These are phyloP conservation scores for Rafetus swinhoei DNA, from an alignment of 2,113 vertebrate species.

Conservation along the genomic window DNA sequence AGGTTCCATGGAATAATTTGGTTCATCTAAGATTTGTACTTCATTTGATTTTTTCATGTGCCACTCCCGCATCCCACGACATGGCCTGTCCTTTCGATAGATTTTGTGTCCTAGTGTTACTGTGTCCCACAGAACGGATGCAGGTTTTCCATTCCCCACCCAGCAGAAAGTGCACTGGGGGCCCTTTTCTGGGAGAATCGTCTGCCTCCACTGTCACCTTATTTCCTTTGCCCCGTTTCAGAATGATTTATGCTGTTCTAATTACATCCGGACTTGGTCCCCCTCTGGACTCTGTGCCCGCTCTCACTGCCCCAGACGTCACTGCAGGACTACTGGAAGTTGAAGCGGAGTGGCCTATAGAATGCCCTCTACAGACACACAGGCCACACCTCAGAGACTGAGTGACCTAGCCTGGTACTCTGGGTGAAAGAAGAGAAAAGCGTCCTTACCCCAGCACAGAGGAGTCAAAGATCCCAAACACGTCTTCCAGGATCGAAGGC, in stretches of 20 bases:
- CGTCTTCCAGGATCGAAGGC: constrained; percentile 55
- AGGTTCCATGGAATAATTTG: too few relatives aligned
- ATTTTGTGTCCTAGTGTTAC: too few relatives aligned
- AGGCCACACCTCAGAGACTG: neutral
- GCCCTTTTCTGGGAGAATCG: neutral
- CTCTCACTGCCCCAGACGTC: neutral
- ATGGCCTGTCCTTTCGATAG: too few relatives aligned
- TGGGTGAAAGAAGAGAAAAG: neutral
- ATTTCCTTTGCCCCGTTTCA: neutral
- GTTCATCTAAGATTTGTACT: too few relatives aligned
- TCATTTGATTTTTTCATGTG: too few relatives aligned
- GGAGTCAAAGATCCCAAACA: constrained; percentile 52
- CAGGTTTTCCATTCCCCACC: neutral
- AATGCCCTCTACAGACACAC: neutral
- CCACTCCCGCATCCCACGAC: too few relatives aligned
- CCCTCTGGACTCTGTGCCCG: neutral
- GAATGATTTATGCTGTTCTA: neutral
- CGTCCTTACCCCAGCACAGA: constrained; percentile 37
- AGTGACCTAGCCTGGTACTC: neutral
- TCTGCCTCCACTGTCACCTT: neutral
- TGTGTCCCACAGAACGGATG: neutral
- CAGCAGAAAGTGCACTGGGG: neutral
- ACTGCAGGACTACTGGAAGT: neutral
- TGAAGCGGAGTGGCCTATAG: neutral
- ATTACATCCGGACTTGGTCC: neutral